Base-by-base conservation (phyloP, 2,797 vertebrate species). In the Chiroxiphia lanceolata region DNA sequence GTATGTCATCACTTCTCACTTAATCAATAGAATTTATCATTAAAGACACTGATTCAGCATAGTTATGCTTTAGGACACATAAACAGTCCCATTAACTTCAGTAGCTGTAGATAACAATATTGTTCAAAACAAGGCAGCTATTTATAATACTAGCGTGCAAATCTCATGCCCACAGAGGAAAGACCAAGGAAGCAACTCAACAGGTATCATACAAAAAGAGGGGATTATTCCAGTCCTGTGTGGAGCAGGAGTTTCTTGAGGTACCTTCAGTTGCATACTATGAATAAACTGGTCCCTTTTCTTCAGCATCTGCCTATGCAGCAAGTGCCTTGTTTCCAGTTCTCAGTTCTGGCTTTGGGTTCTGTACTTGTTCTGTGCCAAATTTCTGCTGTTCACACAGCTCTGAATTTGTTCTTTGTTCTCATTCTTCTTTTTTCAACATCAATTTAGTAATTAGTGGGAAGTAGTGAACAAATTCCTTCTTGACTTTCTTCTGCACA, bases 11-110 rank as follows among this genome's bases (percentile, higher is more conserved):
- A 33, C 21, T 93, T 92, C 44, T 87, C 36, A 57, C n/a, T 94
- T 91, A 92, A 89, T 87, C 91, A 87, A 94, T 68, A 48, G 40
- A 71, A 68, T 68, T 83, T 85, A 85, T 93, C 53, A 85, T 82
- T 91, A 93, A 74, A 90, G 85, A 89, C 64, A 76, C n/a, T 70
- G 63, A 71, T 90, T 91, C 79, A 86, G 12, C 57, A 80, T 26
- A 80, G 29, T 61, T 89, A 50, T 75, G 42, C 72, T 93, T 93
- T 83, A 25, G 19, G 65, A 50, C 48, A 75, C 67, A 54, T 68
- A 85, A 91, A 87, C 19, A 61, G 53, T 78, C 20, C 34, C 34
- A 69, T 86, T 80, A 77, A 60, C n/a, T 83, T 91, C 65, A 78
- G 36, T 51, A 77, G 27, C 26, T 68, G 26, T 23, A 72, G 61